These are phyloP conservation scores for Lemur catta DNA, from an alignment of 2,797 vertebrate genomes.

Conservation along the genomic window DNA sequence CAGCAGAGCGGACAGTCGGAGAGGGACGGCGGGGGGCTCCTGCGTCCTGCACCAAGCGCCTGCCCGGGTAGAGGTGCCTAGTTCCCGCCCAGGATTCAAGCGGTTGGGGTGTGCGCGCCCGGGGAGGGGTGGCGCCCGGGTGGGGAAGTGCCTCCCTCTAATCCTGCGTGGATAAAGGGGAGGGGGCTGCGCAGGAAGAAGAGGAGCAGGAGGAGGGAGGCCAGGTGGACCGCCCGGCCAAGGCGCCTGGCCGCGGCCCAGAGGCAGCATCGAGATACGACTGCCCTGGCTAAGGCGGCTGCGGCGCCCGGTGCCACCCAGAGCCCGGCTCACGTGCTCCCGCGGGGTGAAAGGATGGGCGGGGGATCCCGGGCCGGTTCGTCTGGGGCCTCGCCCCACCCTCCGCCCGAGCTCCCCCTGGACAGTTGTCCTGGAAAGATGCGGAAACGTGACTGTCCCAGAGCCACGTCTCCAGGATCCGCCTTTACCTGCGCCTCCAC, in stretches of 20 bases:
- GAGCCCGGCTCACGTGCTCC: constrained; percentile 87
- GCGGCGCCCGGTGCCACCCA: constrained; percentile 81
- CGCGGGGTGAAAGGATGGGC: constrained; percentile 84
- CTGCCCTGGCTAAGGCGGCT: constrained; percentile 78
- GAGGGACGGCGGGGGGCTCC: too few relatives aligned
- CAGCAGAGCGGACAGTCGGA: too few relatives aligned
- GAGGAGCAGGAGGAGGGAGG: constrained; percentile 65
- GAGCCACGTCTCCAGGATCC: not conserved
- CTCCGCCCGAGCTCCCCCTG: constrained; percentile 25
- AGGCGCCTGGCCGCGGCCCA: constrained; percentile 85
- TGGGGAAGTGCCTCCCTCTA: constrained; percentile 83
- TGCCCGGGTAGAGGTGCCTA: too few relatives aligned
- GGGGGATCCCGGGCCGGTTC: constrained; percentile 51
- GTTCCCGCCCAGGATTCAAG: too few relatives aligned
- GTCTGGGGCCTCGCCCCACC: not conserved
- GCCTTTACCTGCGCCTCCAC: constrained; percentile 65
- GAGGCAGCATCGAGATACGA: constrained; percentile 86
- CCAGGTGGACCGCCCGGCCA: constrained; percentile 62
- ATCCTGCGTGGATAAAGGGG: constrained; percentile 86
- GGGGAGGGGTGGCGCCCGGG: not conserved
- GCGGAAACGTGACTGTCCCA: not conserved
- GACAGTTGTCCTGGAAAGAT: constrained; percentile 1
- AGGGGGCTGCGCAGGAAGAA: constrained; percentile 74
- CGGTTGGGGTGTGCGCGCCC: not conserved
- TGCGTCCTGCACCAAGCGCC: too few relatives aligned